These are phyloP conservation scores for Epistrophe grossulariae DNA, from an alignment of 2,888 invertebrate genomes.

Conservation along the genomic window DNA sequence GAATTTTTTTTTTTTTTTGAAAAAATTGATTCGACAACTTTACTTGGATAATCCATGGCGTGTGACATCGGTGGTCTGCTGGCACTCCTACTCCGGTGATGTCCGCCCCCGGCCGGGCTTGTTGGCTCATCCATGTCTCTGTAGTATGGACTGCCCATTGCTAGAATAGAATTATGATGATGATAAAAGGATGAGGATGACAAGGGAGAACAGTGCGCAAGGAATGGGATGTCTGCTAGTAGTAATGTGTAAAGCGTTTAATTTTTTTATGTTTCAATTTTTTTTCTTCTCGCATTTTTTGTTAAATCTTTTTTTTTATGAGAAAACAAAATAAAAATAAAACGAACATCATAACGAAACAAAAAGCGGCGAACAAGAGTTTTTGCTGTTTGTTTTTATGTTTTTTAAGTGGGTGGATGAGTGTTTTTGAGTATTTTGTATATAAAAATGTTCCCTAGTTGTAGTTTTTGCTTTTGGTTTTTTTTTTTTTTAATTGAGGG, in stretches of 20 bases:
- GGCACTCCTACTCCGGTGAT: constrained; percentile 92
- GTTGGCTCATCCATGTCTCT: constrained; percentile 92
- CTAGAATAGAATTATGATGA: constrained; percentile 84
- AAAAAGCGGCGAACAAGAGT: constrained; percentile 73
- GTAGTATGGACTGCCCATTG: constrained; percentile 88
- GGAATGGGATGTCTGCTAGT: constrained; percentile 76
- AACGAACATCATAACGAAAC: constrained; percentile 70
- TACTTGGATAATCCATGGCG: constrained; percentile 86
- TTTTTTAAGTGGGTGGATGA: constrained; percentile 61
- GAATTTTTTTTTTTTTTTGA: neutral
- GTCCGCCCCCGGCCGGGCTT: constrained; percentile 94
- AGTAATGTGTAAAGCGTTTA: constrained; percentile 75
- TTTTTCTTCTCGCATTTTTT: constrained; percentile 54
- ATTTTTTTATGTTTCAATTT: constrained; percentile 64
- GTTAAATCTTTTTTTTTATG: constrained; percentile 71
- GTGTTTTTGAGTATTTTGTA: constrained; percentile 67
- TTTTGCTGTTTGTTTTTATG: constrained; percentile 69
- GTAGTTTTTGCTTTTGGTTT: neutral
- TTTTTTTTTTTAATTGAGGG: constrained; percentile 20
- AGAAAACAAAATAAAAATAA: constrained; percentile 78
- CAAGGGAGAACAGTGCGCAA: constrained; percentile 80
- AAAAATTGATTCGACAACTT: constrained; percentile 56
- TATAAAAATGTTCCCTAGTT: constrained; percentile 37
- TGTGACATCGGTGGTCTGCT: constrained; percentile 88
- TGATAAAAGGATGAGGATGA: constrained; percentile 84